Evolutionary conservation across 2,888 invertebrate genomes (phyloP), one percentile per base, ranked within the genome.

Genomic region (Plagodis dolabraria): DNA sequence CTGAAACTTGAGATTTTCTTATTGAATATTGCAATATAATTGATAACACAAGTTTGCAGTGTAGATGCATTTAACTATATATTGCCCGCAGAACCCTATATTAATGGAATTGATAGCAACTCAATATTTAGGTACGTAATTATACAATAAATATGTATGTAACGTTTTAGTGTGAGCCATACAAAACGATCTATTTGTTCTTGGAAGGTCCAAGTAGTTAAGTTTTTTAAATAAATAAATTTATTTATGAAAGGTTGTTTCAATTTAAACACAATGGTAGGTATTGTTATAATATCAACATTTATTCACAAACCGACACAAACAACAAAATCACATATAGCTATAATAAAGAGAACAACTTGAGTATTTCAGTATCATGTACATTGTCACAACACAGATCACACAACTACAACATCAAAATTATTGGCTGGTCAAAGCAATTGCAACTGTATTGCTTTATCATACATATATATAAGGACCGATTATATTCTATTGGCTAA

Each of bases 291-390:
- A n/a, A 47, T 46, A 36, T 38, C 33, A 65, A 65, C 51, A 60
- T 69, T 69, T 69, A 69, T 62, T 67, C 48, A 60, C 55, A 63
- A n/a, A n/a, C n/a, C n/a, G n/a, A 22, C 60, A 64, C 53, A 66
- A 60, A 54, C 61, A 56, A 60, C 61, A 62, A 60, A 57, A 12
- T n/a, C 53, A 51, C 46, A 56, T 63, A 64, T 45, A 22, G 57
- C 57, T 60, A 64, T 56, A 57, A 7, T 45, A 9, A 45, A 47
- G 46, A 46, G 44, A 36, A 50, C 47, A 43, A 47, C 33, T 45
- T 45, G 56, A 56, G 53, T 56, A 56, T 53, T 60, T 36, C 45
- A 52, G 6, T 45, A 52, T 43, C 33, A n/a, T n/a, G 6, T 42
- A 33, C 49, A 42, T 10, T 10, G 5, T 42, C n/a, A 4, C 12